Evolutionary conservation across 2,888 invertebrate genomes (phyloP), one percentile per base, ranked within the genome.

Genomic region (Epistrophe grossulariae): DNA sequence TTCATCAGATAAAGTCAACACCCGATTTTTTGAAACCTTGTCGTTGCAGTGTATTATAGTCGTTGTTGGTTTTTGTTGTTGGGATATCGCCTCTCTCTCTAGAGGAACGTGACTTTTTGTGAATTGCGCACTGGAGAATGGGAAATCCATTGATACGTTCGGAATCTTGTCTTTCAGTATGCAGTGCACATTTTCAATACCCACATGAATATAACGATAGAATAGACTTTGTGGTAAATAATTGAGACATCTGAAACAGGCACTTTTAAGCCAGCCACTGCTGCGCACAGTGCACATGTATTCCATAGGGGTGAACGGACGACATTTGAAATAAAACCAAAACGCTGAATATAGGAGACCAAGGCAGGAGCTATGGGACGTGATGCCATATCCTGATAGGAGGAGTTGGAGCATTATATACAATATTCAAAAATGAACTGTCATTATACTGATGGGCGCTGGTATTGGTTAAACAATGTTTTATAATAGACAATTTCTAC

Each of bases 1-100:
- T 77, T 80, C 77, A 72, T 72, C 72, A 76, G 84, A 84, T 84
- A 80, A 72, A 80, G 84, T 84, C 80, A 79, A 80, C 84, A 80
- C 80, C 66, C 50, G 59, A 50, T 38, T 79, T 60, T 70, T 68
- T 64, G 73, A 74, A 59, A 72, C 57, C 40, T 70, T 73, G 48
- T 45, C 35, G 48, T 8, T 17, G 52, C 28, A 17, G 11, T 55
- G 24, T n/a, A n/a, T n/a, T n/a, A n/a, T n/a, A n/a, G 52, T 11
- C 13, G 19, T 45, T 9, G 31, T 28, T 35, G 17, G 13, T 0
- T 11, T 48, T 13, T 19, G 38, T 55, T 19, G 40, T 8, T 19
- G 7, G 45, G 40, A 19, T 28, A 1, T 57, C 9, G n/a, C 31
- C 57, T 57, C 55, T 31, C 55, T 55, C 31, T 35, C 60, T 43